Conservation (phyloP, 2,888 invertebrate species). For the Tupiocoris notatus region DNA sequence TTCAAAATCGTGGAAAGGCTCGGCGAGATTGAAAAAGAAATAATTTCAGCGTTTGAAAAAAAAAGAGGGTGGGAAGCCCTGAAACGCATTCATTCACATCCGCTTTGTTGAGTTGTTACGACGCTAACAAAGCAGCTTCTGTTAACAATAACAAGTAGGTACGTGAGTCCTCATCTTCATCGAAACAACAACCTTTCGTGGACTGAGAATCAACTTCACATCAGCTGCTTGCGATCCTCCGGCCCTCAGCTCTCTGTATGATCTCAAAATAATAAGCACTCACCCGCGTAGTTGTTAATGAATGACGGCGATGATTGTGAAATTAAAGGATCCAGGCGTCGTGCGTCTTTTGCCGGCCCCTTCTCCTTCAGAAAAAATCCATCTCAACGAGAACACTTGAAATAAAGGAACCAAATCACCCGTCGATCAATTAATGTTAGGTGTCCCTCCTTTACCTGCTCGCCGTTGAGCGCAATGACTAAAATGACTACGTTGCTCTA, state of each 20-base stretch:
- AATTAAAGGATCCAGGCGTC: conserved; percentile 9
- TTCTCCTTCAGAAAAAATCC: background rate
- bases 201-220: background rate
- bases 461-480: no score
- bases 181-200: background rate
- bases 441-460: no score
- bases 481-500: no score
- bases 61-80: no score
- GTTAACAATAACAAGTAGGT: no score
- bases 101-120: no score
- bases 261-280: background rate
- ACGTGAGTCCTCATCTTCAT: no score
- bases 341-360: background rate
- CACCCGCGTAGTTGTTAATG: conserved; percentile 1
- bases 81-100: no score
- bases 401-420: background rate
- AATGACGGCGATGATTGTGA: background rate
- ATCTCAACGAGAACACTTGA: background rate
- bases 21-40: no score
- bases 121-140: background rate
- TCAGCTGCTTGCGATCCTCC: background rate
- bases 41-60: no score
- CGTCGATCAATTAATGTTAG: background rate
- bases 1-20: no score
- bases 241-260: background rate